Evolutionary conservation across 1,140 invertebrate species (phyloP), one percentile per base, ranked within the genome.

Genomic region (Cheumatopsyche charites): DNA sequence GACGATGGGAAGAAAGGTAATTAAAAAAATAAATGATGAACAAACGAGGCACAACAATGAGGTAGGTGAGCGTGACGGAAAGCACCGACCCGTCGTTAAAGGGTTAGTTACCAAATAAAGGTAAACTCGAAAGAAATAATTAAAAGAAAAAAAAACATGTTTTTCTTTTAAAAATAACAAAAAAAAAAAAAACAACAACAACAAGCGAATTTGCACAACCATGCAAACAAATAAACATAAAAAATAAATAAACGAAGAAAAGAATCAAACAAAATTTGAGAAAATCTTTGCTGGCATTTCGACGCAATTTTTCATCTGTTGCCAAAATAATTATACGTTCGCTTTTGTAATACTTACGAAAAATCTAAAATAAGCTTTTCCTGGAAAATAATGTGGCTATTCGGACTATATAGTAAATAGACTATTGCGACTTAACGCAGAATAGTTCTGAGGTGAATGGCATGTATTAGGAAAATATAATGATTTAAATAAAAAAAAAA

Each of bases 71-170:
- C 55, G 21, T 21, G 70, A 66, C 72, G 66, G 75, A 72, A 68
- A 67, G 43, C 71, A 55, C 63, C 75, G 72, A 67, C 70, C 75
- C 72, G 75, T 74, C 75, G 75, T 74, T 72, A 74, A 73, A 76
- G 75, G 72, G 75, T 76, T 74, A 74, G 75, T 74, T 74, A 74
- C 72, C 75, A 73, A 66, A 74, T 36, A 69, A 52, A 68, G 74
- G 74, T 76, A 76, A 73, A 73, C 74, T 76, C 70, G 49, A 73
- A 42, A 70, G 23, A 68, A 68, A 41, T 58, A 58, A 25, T 25
- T 12, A 67, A 23, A 47, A 67, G 68, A 62, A 73, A 61, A 69
- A 45, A 73, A 72, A 69, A n/a, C n/a, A n/a, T n/a, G n/a, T n/a
- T n/a, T n/a, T n/a, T n/a, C n/a, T n/a, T n/a, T n/a, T n/a, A n/a